Evolutionary conservation across 2,888 invertebrate species (phyloP).

Genomic region (Philopedon plagiatum): DNA sequence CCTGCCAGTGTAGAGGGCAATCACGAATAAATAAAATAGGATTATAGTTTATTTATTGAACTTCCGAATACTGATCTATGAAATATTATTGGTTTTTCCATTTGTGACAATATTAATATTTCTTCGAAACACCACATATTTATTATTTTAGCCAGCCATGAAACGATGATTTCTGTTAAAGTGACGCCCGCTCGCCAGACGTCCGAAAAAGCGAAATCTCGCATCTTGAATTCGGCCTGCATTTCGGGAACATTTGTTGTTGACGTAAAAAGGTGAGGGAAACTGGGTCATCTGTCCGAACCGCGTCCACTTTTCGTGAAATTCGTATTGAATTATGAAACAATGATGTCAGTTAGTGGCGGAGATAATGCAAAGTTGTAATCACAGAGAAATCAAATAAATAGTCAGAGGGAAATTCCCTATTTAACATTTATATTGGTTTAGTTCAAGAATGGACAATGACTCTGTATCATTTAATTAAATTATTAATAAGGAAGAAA

Average conservation of each 20-base stretch:
- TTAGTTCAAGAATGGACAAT: too few relatives aligned
- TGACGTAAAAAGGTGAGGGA: slow-evolving; percentile 12
- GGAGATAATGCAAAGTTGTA: background rate
- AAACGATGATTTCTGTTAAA: background rate
- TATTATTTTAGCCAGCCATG: background rate
- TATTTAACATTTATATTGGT: too few relatives aligned
- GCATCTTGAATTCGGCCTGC: slow-evolving; percentile 1
- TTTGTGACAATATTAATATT: too few relatives aligned
- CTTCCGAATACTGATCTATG: too few relatives aligned
- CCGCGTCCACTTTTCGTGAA: background rate
- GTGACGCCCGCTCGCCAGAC: background rate
- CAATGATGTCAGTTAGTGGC: background rate
- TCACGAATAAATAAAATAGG: too few relatives aligned
- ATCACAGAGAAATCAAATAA: background rate
- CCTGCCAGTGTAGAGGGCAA: too few relatives aligned
- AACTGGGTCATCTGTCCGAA: slow-evolving; percentile 7
- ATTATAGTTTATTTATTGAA: too few relatives aligned
- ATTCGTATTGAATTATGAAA: slow-evolving; percentile 7
- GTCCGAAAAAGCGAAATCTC: slow-evolving; percentile 9
- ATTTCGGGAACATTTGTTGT: slow-evolving; percentile 10
- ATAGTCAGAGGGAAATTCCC: too few relatives aligned
- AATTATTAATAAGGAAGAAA: too few relatives aligned
- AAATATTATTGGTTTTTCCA: too few relatives aligned
- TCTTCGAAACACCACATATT: background rate
- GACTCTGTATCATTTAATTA: too few relatives aligned